phyloP scores from a whole-genome alignment of 92 coral and sea anemone genomes.

The Zoanthus sociatus region DNA sequence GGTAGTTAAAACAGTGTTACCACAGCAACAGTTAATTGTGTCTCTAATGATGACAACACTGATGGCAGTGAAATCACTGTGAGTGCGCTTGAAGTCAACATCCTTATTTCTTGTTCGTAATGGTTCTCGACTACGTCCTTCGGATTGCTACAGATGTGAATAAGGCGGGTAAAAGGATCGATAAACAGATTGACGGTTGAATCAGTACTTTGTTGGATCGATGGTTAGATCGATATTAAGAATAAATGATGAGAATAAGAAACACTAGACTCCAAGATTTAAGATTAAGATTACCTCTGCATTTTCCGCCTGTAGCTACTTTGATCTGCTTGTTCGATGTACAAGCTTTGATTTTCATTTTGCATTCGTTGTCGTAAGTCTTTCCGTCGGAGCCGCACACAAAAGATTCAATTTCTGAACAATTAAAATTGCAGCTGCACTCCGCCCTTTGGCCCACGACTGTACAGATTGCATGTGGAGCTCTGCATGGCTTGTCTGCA shows the following conservation, averaged over 20 bases:
- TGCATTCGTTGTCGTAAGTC: constrained; percentile 36
- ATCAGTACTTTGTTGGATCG: background rate
- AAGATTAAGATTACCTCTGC: constrained; percentile 9
- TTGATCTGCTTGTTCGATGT: background rate
- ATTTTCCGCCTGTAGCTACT: constrained; percentile 17
- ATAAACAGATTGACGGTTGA: background rate
- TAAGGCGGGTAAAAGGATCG: background rate
- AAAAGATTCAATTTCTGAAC: background rate
- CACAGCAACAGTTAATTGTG: no score
- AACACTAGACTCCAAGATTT: no score
- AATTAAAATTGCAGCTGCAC: constrained; percentile 7
- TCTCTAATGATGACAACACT: no score
- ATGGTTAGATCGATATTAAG: background rate
- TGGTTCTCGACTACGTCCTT: no score
- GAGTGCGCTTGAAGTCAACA: no score
- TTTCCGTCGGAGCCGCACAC: constrained; percentile 44
- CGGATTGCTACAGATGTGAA: background rate
- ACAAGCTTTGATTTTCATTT: constrained; percentile 2
- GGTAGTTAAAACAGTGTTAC: no score
- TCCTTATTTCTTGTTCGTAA: no score
- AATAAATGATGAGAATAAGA: background rate
- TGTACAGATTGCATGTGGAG: constrained; percentile 27
- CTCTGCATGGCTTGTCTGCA: constrained; percentile 16
- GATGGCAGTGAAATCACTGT: no score
- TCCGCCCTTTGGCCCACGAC: background rate